Evolutionary conservation across 2,797 vertebrate species (phyloP).

Genomic region (Pelochelys cantorii): DNA sequence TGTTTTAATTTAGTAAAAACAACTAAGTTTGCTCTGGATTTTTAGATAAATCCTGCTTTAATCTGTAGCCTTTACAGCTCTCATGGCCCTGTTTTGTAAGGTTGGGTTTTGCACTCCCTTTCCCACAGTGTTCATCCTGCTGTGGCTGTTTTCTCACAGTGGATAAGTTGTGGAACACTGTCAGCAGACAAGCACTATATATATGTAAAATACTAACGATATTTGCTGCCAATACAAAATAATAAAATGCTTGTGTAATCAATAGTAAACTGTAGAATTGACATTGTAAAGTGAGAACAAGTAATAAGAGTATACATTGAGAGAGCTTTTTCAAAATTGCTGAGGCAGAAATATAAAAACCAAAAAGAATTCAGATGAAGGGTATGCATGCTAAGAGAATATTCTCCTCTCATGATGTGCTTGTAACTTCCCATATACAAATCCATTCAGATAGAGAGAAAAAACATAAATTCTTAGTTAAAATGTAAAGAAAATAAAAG

Average conservation of each 20-base stretch:
- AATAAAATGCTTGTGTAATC: neutral
- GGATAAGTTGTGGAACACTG: neutral
- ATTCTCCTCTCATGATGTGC: neutral
- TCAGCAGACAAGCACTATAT: rapidly evolving
- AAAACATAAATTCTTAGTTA: neutral
- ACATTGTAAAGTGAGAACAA: constrained; percentile 8
- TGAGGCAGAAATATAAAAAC: neutral
- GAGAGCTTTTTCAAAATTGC: neutral
- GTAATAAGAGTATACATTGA: neutral
- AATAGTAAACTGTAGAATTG: neutral
- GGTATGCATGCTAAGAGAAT: neutral
- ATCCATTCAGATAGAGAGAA: neutral
- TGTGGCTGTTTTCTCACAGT: neutral
- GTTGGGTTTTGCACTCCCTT: neutral
- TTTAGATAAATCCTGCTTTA: neutral
- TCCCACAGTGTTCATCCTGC: neutral
- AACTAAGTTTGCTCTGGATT: neutral
- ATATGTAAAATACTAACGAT: neutral
- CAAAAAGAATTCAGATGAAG: neutral
- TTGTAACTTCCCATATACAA: neutral
- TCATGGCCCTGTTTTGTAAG: neutral
- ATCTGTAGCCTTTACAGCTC: neutral
- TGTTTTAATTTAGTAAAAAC: neutral
- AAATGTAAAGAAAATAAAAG: neutral
- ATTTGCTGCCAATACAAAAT: neutral